phyloP scores from a whole-genome alignment of 2,113 vertebrate species.

The Symphodus melops region DNA sequence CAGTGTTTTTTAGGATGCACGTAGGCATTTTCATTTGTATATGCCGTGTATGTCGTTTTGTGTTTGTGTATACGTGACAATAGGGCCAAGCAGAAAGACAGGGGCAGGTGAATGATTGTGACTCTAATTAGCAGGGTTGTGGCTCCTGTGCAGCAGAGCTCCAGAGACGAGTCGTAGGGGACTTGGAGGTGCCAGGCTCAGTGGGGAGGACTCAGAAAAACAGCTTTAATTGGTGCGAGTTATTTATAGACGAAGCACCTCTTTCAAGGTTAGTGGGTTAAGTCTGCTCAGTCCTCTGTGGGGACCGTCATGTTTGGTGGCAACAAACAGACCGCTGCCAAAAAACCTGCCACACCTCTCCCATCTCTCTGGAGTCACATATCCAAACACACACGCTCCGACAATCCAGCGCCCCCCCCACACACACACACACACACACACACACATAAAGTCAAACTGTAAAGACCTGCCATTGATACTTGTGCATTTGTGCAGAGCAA shows the following conservation, averaged over 20 bases:
- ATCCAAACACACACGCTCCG: constrained; percentile 6
- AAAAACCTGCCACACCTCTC: constrained; percentile 45
- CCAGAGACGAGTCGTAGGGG: constrained; percentile 74
- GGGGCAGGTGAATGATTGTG: constrained; percentile 77
- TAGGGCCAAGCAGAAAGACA: constrained; percentile 58
- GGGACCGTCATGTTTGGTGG: constrained; percentile 70
- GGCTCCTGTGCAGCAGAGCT: constrained; percentile 70
- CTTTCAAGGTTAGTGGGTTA: constrained; percentile 81
- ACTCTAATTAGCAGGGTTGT: constrained; percentile 80
- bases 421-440: neutral
- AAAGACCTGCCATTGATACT: constrained; percentile 55
- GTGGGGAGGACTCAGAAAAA: constrained; percentile 79
- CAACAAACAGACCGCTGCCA: constrained; percentile 66
- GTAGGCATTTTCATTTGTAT: constrained; percentile 36
- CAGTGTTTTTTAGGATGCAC: neutral
- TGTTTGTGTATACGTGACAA: constrained; percentile 22
- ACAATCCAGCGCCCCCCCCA: constrained; percentile 16
- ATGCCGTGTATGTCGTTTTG: constrained; percentile 10
- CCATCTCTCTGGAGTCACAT: constrained; percentile 28
- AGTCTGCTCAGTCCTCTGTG: constrained; percentile 71
- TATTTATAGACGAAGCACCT: constrained; percentile 82
- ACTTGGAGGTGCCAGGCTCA: constrained; percentile 69
- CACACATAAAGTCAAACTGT: neutral
- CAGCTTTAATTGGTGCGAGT: constrained; percentile 82
- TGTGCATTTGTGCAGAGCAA: constrained; percentile 28